A percentile compares a stretch with the other conserved stretches of the same genome.
Evolutionary conservation across 2,888 invertebrate species (phyloP).

Genomic region (Drosophila koepferae): DNA sequence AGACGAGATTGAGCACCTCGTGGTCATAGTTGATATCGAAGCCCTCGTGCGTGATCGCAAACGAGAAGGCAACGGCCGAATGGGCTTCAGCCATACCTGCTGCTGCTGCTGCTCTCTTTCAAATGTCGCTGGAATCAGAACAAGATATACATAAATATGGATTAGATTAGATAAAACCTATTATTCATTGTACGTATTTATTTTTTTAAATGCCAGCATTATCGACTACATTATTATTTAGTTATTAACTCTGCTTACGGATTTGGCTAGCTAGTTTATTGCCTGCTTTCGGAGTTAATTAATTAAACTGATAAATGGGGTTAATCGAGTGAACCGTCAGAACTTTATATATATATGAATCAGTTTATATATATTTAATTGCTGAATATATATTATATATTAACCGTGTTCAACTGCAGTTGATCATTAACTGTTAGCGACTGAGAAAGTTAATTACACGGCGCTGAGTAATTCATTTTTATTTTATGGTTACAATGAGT

Average conservation of each 20-base stretch:
- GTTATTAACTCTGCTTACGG: slow-evolving; percentile 38
- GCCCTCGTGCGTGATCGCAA: slow-evolving; percentile 98
- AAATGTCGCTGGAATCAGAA: slow-evolving; percentile 29
- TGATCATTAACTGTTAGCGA: neutral
- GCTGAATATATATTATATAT: neutral
- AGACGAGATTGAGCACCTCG: slow-evolving; percentile 97
- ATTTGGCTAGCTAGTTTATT: slow-evolving; percentile 16
- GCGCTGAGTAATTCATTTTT: neutral
- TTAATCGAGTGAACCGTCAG: neutral
- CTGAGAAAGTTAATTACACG: neutral
- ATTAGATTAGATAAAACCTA: slow-evolving; percentile 39
- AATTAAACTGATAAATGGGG: slow-evolving; percentile 12
- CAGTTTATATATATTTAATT: slow-evolving; percentile 1
- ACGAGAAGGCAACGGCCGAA: slow-evolving; percentile 98
- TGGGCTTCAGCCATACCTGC: slow-evolving; percentile 97
- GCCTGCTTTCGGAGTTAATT: slow-evolving; percentile 23
- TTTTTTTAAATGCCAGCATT: slow-evolving; percentile 8
- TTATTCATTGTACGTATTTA: slow-evolving; percentile 8
- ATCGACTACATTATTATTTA: slow-evolving; percentile 34
- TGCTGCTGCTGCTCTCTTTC: slow-evolving; percentile 31
- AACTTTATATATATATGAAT: neutral
- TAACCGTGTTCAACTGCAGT: neutral
- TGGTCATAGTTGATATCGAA: slow-evolving; percentile 99
- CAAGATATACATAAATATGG: slow-evolving; percentile 5
- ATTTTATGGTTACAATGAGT: neutral